Evolutionary conservation across 1,140 invertebrate species (phyloP).

Genomic region (Scaptomyza pallida): DNA sequence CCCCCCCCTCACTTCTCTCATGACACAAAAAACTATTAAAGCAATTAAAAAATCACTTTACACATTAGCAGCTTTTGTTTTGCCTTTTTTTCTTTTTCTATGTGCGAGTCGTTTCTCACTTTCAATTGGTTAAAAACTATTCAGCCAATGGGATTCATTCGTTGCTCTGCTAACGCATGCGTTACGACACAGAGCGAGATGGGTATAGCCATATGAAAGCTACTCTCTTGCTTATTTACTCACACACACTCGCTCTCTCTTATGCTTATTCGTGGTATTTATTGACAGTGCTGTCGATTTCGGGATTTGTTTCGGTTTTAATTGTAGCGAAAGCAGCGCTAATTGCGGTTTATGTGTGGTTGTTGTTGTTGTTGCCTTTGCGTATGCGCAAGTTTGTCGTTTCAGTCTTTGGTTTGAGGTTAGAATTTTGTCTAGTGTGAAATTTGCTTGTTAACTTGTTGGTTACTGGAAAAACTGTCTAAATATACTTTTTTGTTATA

Average conservation of each 20-base stretch:
- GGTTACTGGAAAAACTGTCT: too few relatives aligned
- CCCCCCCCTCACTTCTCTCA: background rate
- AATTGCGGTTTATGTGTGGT: slow-evolving; percentile 50
- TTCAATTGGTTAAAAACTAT: slow-evolving; percentile 45
- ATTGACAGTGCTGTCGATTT: slow-evolving; percentile 52
- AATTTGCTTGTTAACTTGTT: background rate
- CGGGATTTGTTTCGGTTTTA: slow-evolving; percentile 31
- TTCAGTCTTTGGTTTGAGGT: slow-evolving; percentile 80
- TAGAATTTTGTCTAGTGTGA: background rate
- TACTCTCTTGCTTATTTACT: slow-evolving; percentile 40
- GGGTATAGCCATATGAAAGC: slow-evolving; percentile 24
- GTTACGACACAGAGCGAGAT: slow-evolving; percentile 26
- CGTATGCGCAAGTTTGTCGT: slow-evolving; percentile 61
- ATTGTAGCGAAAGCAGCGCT: slow-evolving; percentile 56
- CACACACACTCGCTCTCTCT: slow-evolving; percentile 19
- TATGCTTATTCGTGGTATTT: background rate
- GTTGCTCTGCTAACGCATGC: slow-evolving; percentile 63
- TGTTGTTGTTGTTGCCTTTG: slow-evolving; percentile 24
- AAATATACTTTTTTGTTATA: too few relatives aligned
- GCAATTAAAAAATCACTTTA: slow-evolving; percentile 81
- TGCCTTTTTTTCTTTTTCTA: slow-evolving; percentile 7
- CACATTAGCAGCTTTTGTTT: slow-evolving; percentile 56
- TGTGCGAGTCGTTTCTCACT: slow-evolving; percentile 7
- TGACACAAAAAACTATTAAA: slow-evolving; percentile 61
- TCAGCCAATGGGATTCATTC: slow-evolving; percentile 48